A percentile compares a stretch with the other conserved stretches of the same genome.
Evolutionary conservation across 2,888 invertebrate species (phyloP).

Genomic region (Elegia similella): DNA sequence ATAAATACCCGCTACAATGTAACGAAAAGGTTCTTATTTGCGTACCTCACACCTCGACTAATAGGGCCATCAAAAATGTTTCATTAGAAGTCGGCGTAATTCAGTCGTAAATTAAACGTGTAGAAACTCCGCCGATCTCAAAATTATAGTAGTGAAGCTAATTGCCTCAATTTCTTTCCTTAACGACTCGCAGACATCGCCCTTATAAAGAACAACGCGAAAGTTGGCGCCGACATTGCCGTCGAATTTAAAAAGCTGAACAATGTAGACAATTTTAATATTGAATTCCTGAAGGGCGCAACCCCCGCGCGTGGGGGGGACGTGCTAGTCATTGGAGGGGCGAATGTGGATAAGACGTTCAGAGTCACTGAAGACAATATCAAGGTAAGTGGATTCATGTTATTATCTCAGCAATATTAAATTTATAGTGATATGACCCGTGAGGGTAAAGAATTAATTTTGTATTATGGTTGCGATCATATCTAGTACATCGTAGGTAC

Average conservation of each 20-base stretch:
- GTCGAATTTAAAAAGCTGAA: constrained; percentile 79
- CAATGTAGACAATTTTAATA: constrained; percentile 54
- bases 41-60: constrained; percentile 33
- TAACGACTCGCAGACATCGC: constrained; percentile 87
- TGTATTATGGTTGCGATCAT: too few relatives aligned
- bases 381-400: constrained; percentile 80
- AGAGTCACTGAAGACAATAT: constrained; percentile 83
- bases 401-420: background rate
- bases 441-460: too few relatives aligned
- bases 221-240: constrained; percentile 90
- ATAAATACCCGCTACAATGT: background rate
- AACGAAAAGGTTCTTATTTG: constrained; percentile 12
- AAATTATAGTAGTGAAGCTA: constrained; percentile 54
- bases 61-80: constrained; percentile 46
- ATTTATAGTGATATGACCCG: background rate
- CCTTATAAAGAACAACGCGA: constrained; percentile 96
- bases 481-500: too few relatives aligned
- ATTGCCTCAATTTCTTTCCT: constrained; percentile 63
- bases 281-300: constrained; percentile 38
- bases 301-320: constrained; percentile 17
- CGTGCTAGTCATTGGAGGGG: constrained; percentile 89
- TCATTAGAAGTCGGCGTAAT: constrained; percentile 52
- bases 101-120: constrained; percentile 54
- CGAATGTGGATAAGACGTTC: constrained; percentile 87
- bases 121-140: constrained; percentile 47